phyloP scores from a whole-genome alignment of 1,140 invertebrate genomes.

The Papilio glaucus region DNA sequence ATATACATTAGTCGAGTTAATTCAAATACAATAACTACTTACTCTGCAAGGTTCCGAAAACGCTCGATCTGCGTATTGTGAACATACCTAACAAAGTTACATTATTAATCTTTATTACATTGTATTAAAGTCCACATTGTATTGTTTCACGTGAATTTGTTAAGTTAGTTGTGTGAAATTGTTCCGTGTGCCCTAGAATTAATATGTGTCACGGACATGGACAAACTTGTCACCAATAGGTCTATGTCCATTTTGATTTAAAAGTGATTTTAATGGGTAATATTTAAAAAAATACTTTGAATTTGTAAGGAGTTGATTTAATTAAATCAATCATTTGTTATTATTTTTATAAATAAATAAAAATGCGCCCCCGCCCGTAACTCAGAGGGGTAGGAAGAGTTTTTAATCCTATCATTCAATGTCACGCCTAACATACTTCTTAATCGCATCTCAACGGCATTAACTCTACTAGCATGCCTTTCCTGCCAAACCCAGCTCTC shows the following conservation, averaged over 20 bases:
- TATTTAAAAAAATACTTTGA: background rate
- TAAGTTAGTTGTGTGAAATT: background rate
- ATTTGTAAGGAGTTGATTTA: no score
- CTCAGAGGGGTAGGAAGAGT: no score
- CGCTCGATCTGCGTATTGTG: background rate
- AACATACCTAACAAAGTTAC: background rate
- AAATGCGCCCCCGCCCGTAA: no score
- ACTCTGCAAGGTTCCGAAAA: background rate
- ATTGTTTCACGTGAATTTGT: background rate
- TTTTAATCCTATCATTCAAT: no score
- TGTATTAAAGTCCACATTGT: background rate
- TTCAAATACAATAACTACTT: background rate
- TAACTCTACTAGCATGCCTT: no score
- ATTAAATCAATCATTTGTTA: no score
- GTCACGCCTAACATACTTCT: no score
- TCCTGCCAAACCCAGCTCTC: no score
- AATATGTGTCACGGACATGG: background rate
- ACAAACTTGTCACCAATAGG: no score
- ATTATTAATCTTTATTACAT: background rate
- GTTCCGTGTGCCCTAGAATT: background rate
- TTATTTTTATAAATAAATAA: no score
- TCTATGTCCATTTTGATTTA: no score
- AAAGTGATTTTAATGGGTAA: background rate
- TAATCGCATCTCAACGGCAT: no score
- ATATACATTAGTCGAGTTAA: background rate